phyloP scores from a whole-genome alignment of 1,140 invertebrate species.

The Eriocheir sinensis region DNA sequence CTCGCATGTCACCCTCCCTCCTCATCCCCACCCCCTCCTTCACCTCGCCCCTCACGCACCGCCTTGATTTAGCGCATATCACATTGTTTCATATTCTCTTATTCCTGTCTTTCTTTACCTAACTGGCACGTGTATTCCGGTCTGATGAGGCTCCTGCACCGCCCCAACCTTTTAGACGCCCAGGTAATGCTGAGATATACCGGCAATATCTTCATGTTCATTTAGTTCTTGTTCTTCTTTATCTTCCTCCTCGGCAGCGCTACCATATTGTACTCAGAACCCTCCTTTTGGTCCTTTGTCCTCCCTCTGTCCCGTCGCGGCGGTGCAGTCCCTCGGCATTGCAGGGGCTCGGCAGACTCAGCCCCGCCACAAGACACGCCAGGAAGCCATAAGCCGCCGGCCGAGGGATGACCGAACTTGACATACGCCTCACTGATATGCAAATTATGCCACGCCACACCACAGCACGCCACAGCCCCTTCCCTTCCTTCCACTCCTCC shows the following conservation, averaged over 20 bases:
- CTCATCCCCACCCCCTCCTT: no score
- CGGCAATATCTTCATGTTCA: no score
- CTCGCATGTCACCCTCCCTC: not conserved
- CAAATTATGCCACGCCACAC: slow-evolving; percentile 8
- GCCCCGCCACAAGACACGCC: not conserved
- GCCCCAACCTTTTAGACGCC: not conserved
- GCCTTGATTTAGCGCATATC: not conserved
- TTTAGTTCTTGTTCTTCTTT: no score
- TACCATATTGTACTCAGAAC: no score
- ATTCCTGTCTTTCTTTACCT: not conserved
- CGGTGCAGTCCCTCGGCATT: not conserved
- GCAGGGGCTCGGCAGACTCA: not conserved
- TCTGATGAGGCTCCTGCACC: no score
- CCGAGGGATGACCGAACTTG: not conserved
- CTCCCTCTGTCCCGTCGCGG: no score
- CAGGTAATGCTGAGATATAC: not conserved
- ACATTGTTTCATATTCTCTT: not conserved
- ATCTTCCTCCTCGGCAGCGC: no score
- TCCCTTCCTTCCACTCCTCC: not conserved
- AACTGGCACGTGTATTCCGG: not conserved
- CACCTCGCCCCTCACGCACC: not conserved
- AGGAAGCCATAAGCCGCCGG: not conserved
- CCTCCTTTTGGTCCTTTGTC: no score
- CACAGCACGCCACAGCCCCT: not conserved
- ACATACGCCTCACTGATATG: slow-evolving; percentile 4